Conservation (phyloP, 2,888 invertebrate species). For the Pachliopta kotzebuea region DNA sequence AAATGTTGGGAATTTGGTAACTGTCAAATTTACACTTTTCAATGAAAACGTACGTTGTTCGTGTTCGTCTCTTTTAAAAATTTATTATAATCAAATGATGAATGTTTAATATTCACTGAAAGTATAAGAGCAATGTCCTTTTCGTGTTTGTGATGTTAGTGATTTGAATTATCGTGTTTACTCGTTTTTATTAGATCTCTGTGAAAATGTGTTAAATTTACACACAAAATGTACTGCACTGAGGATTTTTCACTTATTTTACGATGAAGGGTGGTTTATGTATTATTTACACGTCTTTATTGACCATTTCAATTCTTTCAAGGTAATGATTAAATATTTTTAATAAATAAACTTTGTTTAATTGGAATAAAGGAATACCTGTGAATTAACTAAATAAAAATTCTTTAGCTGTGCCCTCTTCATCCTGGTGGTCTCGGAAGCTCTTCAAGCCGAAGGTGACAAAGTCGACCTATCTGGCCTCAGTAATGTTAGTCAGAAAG, state of each 20-base stretch:
- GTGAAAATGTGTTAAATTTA: constrained; percentile 65
- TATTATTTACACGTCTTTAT: constrained; percentile 81
- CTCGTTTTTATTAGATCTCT: constrained; percentile 42
- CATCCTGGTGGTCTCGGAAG: constrained; percentile 81
- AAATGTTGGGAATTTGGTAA: constrained; percentile 47
- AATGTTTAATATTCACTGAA: constrained; percentile 30
- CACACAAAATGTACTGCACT: constrained; percentile 75
- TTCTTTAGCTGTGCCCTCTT: constrained; percentile 78
- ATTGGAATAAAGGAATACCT: constrained; percentile 8
- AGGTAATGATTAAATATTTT: constrained; percentile 60
- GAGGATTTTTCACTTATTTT: constrained; percentile 71
- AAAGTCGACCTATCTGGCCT: constrained; percentile 67
- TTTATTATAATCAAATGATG: constrained; percentile 31
- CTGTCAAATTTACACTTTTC: constrained; percentile 55
- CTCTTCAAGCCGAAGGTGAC: constrained; percentile 59
- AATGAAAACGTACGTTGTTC: constrained; percentile 44
- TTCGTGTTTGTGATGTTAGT: constrained; percentile 23
- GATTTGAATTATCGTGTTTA: constrained; percentile 29
- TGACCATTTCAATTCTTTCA: constrained; percentile 81
- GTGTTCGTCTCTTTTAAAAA: constrained; percentile 35
- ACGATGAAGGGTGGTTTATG: constrained; percentile 83
- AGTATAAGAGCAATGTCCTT: constrained; percentile 11
- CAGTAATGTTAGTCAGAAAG: constrained; percentile 67
- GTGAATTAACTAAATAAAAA: constrained; percentile 6
- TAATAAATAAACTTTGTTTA: constrained; percentile 5